A percentile compares a stretch with the other conserved stretches of the same genome.
Conservation (phyloP, 64 coral and sea anemone species). For the Platygyra sinensis region DNA sequence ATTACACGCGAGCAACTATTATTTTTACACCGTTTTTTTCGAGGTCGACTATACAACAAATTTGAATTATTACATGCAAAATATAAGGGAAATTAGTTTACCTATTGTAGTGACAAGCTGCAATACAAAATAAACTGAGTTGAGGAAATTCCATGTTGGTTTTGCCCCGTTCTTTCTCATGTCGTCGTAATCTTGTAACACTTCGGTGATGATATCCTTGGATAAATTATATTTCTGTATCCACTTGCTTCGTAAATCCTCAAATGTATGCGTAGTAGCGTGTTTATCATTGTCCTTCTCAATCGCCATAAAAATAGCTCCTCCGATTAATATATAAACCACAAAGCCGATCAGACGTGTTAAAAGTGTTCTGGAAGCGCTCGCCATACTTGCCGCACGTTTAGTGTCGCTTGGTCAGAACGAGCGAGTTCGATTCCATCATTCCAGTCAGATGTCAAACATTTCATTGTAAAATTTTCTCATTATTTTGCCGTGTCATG, state of each 20-base stretch:
- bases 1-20: no score
- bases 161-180: neutral
- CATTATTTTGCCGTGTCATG: no score
- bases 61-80: neutral
- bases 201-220: neutral
- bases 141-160: constrained; percentile 12
- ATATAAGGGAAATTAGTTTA: neutral
- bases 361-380: no score
- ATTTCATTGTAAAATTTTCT: no score
- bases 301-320: constrained; percentile 30
- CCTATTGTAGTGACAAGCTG: constrained; percentile 40
- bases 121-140: constrained; percentile 11
- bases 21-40: no score
- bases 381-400: no score
- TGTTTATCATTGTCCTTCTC: neutral
- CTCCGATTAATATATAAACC: constrained; percentile 3
- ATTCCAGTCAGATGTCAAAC: no score
- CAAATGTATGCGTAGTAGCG: neutral
- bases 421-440: no score
- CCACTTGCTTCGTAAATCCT: neutral
- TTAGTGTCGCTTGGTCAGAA: no score
- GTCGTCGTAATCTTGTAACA: neutral
- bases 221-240: neutral
- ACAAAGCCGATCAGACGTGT: neutral
- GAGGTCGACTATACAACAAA: neutral